phyloP scores from a whole-genome alignment of 2,888 invertebrate species.

The Tholera decimalis region DNA sequence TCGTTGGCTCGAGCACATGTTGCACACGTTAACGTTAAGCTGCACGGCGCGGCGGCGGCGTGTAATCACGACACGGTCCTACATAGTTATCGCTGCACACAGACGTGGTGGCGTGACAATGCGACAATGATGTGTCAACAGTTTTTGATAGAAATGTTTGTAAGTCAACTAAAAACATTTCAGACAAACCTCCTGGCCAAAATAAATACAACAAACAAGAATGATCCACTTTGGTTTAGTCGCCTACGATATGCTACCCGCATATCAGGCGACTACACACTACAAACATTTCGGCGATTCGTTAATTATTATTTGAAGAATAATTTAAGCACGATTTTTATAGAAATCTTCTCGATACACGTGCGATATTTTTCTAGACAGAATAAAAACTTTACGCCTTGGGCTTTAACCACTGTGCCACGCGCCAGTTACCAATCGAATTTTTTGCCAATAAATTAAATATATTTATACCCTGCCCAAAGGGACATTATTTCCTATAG shows the following conservation, averaged over 20 bases:
- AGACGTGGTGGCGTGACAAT: neutral
- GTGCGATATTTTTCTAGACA: slow-evolving; percentile 34
- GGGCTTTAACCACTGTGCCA: slow-evolving; percentile 16
- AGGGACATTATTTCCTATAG: too few species aligned
- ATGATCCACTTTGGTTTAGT: too few species aligned
- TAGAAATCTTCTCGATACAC: neutral
- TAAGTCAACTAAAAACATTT: too few species aligned
- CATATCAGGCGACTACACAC: too few species aligned
- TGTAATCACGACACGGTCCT: slow-evolving; percentile 52
- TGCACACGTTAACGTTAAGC: slow-evolving; percentile 56
- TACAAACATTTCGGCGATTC: too few species aligned
- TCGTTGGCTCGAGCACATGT: slow-evolving; percentile 56
- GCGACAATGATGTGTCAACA: neutral
- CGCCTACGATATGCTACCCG: too few species aligned
- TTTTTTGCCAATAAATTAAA: slow-evolving; percentile 18
- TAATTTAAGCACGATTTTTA: neutral
- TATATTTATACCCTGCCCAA: too few species aligned
- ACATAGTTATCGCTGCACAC: slow-evolving; percentile 18
- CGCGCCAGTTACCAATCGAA: neutral
- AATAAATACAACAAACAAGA: too few species aligned
- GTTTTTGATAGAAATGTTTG: neutral
- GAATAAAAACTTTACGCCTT: slow-evolving; percentile 39
- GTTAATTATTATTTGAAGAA: neutral
- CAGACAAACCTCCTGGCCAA: too few species aligned
- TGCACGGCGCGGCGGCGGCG: slow-evolving; percentile 29